Conservation (phyloP, 2,113 vertebrate species). For the Bettongia penicillata region DNA sequence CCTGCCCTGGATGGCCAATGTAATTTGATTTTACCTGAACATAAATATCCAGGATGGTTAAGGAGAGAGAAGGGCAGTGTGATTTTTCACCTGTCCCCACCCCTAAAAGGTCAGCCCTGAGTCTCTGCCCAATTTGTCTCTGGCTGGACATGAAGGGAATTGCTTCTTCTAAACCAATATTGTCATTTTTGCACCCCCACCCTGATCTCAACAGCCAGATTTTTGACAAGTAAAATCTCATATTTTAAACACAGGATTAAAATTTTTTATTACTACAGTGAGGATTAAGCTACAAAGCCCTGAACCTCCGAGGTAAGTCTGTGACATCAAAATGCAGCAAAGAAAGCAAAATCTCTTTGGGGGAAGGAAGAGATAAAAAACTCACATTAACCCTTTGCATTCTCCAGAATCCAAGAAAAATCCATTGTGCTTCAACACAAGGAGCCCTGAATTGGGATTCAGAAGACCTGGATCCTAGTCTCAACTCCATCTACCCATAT, state of each 20-base stretch:
- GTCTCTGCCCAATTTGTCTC: conserved; percentile 1
- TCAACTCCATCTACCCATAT: background rate
- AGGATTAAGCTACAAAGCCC: conserved; percentile 88
- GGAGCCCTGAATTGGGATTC: background rate
- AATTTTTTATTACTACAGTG: conserved; percentile 90
- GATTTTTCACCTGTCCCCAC: background rate
- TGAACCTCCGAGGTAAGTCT: conserved; percentile 83
- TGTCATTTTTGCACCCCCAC: conserved; percentile 84
- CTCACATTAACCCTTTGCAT: conserved; percentile 69
- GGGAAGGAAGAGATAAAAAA: conserved; percentile 58
- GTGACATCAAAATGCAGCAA: conserved; percentile 74
- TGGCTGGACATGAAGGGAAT: conserved; percentile 66
- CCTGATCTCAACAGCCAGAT: conserved; percentile 77
- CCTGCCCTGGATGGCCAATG: background rate
- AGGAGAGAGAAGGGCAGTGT: background rate
- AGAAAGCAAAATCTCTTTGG: conserved; percentile 76
- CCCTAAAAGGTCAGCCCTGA: background rate
- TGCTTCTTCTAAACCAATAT: conserved; percentile 71
- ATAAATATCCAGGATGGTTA: background rate
- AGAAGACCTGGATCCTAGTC: background rate
- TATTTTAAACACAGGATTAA: conserved; percentile 95
- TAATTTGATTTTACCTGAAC: background rate
- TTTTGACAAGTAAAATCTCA: conserved; percentile 92
- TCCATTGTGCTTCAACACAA: background rate
- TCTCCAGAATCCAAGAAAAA: conserved; percentile 35